Conservation (phyloP, 2,113 vertebrate genomes). For the Pangasianodon hypophthalmus region DNA sequence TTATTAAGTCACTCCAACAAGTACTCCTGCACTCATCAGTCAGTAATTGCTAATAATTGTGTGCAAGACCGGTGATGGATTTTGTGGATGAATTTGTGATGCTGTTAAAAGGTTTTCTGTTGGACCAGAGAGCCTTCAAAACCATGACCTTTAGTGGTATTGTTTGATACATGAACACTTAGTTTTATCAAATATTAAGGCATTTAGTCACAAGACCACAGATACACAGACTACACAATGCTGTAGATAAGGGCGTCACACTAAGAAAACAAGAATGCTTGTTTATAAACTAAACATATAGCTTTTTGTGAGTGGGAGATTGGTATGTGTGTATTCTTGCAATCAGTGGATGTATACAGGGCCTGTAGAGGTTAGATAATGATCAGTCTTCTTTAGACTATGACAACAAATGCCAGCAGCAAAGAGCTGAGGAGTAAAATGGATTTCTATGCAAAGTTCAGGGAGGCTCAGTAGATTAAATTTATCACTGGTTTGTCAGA, state of each 20-base stretch:
- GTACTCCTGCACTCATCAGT: constrained; percentile 61
- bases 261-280: background rate
- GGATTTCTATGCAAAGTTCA: constrained; percentile 13
- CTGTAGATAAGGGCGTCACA: constrained; percentile 7
- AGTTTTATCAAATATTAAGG: background rate
- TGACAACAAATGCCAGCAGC: constrained; percentile 1
- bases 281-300: constrained; percentile 23
- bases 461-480: constrained; percentile 24
- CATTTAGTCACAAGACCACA: constrained; percentile 11
- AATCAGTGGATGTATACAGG: constrained; percentile 17
- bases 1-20: constrained; percentile 62
- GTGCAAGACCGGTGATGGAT: constrained; percentile 60
- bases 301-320: background rate
- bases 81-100: constrained; percentile 42
- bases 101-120: constrained; percentile 41
- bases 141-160: background rate
- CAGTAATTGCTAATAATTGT: constrained; percentile 76
- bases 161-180: background rate
- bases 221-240: background rate
- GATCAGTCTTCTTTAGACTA: constrained; percentile 20
- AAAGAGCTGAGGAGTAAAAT: constrained; percentile 6
- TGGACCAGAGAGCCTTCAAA: constrained; percentile 7
- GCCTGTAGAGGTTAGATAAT: background rate
- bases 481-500: constrained; percentile 11
- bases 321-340: background rate